These are phyloP conservation scores for Ditylenchus weischeri DNA, from an alignment of 2,888 invertebrate genomes.

Conservation along the genomic window DNA sequence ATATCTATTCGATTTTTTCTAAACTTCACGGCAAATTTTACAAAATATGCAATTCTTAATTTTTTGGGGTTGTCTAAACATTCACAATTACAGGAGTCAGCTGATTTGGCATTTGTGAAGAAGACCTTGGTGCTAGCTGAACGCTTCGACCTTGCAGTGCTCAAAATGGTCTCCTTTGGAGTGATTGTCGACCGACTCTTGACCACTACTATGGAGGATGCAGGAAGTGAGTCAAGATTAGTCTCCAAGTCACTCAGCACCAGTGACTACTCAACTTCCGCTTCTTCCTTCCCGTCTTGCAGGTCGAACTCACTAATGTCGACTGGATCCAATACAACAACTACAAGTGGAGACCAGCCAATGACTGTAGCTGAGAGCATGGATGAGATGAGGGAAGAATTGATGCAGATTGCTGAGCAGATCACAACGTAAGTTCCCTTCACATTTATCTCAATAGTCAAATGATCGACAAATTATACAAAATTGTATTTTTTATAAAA, in stretches of 20 bases:
- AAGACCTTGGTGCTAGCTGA: slow-evolving; percentile 51
- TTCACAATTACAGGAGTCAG: slow-evolving; percentile 38
- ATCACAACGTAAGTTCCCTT: slow-evolving; percentile 22
- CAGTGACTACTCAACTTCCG: slow-evolving; percentile 2
- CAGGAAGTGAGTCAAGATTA: no score
- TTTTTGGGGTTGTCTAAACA: background rate
- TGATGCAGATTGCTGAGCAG: slow-evolving; percentile 42
- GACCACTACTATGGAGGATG: background rate
- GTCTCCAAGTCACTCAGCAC: slow-evolving; percentile 3
- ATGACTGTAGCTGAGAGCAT: slow-evolving; percentile 27
- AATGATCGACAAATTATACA: no score
- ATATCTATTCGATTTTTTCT: background rate
- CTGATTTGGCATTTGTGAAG: slow-evolving; percentile 49
- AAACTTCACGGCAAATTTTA: background rate
- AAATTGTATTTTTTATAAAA: no score
- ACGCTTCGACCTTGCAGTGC: slow-evolving; percentile 45
- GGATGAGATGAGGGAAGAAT: slow-evolving; percentile 36
- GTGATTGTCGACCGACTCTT: slow-evolving; percentile 42
- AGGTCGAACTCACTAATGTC: background rate
- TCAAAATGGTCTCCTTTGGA: slow-evolving; percentile 52
- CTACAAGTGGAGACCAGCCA: background rate
- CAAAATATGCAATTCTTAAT: no score
- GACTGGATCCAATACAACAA: background rate
- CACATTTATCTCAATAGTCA: no score
- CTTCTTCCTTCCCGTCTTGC: slow-evolving; percentile 9